A percentile compares a stretch with the other conserved stretches of the same genome.
phyloP scores from a whole-genome alignment of 2,113 vertebrate genomes.

The Microtus richardsoni region DNA sequence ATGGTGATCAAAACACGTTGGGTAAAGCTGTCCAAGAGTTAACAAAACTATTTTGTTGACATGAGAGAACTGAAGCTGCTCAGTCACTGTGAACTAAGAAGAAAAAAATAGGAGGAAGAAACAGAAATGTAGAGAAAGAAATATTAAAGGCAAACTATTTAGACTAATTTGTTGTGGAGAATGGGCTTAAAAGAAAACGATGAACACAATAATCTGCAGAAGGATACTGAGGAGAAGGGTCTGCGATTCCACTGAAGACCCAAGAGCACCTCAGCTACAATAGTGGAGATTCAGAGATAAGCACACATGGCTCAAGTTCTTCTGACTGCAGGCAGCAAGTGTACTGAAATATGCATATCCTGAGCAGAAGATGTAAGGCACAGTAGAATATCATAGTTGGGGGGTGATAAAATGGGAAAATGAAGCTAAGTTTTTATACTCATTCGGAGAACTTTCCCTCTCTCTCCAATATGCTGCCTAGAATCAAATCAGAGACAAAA shows the following conservation, averaged over 20 bases:
- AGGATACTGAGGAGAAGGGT: background rate
- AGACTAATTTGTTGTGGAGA: background rate
- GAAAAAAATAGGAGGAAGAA: background rate
- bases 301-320: background rate
- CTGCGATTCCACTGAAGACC: background rate
- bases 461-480: background rate
- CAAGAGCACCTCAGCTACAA: background rate
- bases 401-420: background rate
- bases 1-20: background rate
- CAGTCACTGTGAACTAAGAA: too few relatives aligned
- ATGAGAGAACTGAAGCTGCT: background rate
- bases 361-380: background rate
- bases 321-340: background rate
- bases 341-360: background rate
- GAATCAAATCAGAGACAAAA: background rate
- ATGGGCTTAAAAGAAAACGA: background rate
- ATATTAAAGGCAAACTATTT: background rate
- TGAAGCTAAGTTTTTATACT: background rate
- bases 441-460: background rate
- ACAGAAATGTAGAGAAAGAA: background rate
- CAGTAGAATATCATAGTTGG: background rate
- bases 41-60: background rate
- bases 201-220: background rate
- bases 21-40: background rate
- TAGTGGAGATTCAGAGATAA: background rate